Conservation (phyloP, 2,113 vertebrate species). For the Oryctolagus cuniculus region mOryCun1.1 NC_091444.1:57993501-57994000, state of each 20-base stretch:
- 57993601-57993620: not conserved
- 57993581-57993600: no score
- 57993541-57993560: no score
- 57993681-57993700: rapidly evolving
- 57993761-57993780: not conserved
- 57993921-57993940: not conserved
- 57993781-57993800: not conserved
- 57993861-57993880: not conserved
- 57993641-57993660: not conserved
- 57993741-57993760: not conserved
- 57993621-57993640: not conserved
- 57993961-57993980: no score
- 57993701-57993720: not conserved
- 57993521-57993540: not conserved
- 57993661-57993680: not conserved
- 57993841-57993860: not conserved
- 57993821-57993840: conserved; percentile 18
- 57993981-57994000: not conserved
- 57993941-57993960: not conserved
- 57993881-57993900: not conserved
- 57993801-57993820: not conserved
- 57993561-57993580: no score
- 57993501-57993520: not conserved
- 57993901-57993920: not conserved
- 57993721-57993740: not conserved